Conservation (phyloP, 2,113 vertebrate genomes). For the Cavia porcellus region DNA sequence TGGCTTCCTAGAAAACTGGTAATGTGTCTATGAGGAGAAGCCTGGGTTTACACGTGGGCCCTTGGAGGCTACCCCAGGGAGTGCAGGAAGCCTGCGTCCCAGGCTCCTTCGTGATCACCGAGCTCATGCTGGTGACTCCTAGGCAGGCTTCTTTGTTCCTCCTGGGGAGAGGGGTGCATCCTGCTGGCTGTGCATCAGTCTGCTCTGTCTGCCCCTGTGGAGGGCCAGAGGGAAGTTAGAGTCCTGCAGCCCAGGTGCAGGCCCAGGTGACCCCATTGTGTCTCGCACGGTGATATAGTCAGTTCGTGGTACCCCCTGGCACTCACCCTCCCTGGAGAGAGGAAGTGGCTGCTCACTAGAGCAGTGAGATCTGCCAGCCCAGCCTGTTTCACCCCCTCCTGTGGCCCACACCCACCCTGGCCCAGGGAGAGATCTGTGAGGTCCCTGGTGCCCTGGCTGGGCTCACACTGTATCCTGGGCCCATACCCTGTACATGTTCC, state of each 20-base stretch:
- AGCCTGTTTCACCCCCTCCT: rapidly evolving
- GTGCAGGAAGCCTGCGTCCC: neutral
- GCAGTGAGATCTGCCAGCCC: rapidly evolving
- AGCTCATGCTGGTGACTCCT: too few species aligned
- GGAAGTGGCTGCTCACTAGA: neutral
- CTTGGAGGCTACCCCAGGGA: neutral
- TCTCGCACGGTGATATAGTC: rapidly evolving
- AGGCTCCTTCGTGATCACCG: neutral
- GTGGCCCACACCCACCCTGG: too few species aligned
- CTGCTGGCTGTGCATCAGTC: neutral
- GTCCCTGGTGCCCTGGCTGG: neutral
- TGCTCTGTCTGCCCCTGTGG: neutral
- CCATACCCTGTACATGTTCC: neutral
- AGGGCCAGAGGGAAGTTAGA: neutral
- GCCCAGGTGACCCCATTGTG: neutral
- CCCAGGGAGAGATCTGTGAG: neutral
- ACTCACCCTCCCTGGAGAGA: neutral
- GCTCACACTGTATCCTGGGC: neutral
- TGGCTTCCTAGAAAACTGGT: conserved; percentile 52
- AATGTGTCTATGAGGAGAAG: neutral
- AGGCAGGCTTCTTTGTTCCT: too few species aligned
- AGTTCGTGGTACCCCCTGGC: neutral
- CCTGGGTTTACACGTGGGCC: neutral
- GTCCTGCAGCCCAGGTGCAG: neutral
- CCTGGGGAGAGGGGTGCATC: neutral